phyloP scores from a whole-genome alignment of 2,888 invertebrate genomes.

The Bellardia pandia region DNA sequence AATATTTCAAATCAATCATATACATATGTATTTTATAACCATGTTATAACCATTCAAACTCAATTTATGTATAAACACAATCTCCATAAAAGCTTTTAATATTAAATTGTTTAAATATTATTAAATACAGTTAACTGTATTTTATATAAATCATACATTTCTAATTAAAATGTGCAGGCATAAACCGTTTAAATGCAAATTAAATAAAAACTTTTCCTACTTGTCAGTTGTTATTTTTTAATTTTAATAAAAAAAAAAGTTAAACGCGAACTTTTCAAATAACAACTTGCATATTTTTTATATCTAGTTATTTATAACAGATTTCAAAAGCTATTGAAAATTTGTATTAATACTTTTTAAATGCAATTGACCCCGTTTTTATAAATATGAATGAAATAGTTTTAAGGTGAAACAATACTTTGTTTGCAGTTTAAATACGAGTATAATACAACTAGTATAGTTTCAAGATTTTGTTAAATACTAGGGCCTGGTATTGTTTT shows the following conservation, averaged over 20 bases:
- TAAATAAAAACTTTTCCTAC: conserved; percentile 1
- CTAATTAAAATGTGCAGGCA: neutral
- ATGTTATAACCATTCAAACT: too few species aligned
- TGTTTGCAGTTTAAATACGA: neutral
- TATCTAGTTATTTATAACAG: conserved; percentile 6
- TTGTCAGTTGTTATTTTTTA: conserved; percentile 1
- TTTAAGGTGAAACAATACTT: neutral
- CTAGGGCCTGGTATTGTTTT: too few species aligned
- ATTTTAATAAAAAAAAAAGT: neutral
- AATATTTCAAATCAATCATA: too few species aligned
- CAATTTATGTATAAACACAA: too few species aligned
- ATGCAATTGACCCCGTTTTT: conserved; percentile 8
- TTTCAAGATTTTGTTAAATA: too few species aligned
- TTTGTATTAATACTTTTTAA: conserved; percentile 3
- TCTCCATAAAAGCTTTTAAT: neutral
- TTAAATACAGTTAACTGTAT: neutral
- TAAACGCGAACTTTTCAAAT: neutral
- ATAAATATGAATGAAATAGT: neutral
- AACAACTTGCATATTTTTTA: neutral
- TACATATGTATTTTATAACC: too few species aligned
- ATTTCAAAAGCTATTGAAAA: neutral
- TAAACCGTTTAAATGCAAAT: neutral
- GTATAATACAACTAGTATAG: neutral
- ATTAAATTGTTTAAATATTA: neutral
- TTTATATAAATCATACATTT: neutral